A percentile compares a stretch with the other conserved stretches of the same genome.
phyloP scores from a whole-genome alignment of 2,888 invertebrate species.

The Sisyra terminalis region DNA sequence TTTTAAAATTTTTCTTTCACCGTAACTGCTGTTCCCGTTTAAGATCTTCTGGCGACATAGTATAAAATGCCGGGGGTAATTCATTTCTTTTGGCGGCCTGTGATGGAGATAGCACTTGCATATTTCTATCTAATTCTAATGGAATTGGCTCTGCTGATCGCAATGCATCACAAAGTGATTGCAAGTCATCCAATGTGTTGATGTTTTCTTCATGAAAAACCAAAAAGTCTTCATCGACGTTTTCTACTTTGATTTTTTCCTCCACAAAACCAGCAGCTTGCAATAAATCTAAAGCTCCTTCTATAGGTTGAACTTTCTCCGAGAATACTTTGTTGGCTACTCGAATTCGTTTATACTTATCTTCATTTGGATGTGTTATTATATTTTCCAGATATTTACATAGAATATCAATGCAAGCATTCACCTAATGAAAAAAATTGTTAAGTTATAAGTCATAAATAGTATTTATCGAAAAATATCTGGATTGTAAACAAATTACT shows the following conservation, averaged over 20 bases:
- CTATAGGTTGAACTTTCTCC: slow-evolving; percentile 63
- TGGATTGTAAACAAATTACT: too few species aligned
- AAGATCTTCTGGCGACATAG: slow-evolving; percentile 64
- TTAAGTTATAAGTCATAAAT: too few species aligned
- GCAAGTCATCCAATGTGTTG: slow-evolving; percentile 35
- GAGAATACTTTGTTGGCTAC: slow-evolving; percentile 62
- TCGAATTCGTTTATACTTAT: slow-evolving; percentile 81
- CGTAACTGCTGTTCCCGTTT: slow-evolving; percentile 64
- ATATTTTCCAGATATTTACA: slow-evolving; percentile 86
- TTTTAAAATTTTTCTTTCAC: slow-evolving; percentile 23
- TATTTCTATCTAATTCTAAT: slow-evolving; percentile 69
- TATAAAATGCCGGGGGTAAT: slow-evolving; percentile 74
- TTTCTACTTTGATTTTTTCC: slow-evolving; percentile 35
- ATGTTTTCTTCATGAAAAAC: slow-evolving; percentile 45
- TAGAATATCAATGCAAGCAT: slow-evolving; percentile 68
- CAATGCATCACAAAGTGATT: slow-evolving; percentile 56
- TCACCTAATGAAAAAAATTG: slow-evolving; percentile 33
- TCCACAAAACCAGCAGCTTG: slow-evolving; percentile 68
- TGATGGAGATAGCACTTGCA: slow-evolving; percentile 67
- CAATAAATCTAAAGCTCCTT: slow-evolving; percentile 68
- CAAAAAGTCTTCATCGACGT: slow-evolving; percentile 45
- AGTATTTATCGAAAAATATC: too few species aligned
- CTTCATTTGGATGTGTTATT: slow-evolving; percentile 64
- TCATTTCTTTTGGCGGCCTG: slow-evolving; percentile 50
- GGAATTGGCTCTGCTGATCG: slow-evolving; percentile 64